phyloP scores from a whole-genome alignment of 2,888 invertebrate genomes.

The Zygothrica quintamaculata region DNA sequence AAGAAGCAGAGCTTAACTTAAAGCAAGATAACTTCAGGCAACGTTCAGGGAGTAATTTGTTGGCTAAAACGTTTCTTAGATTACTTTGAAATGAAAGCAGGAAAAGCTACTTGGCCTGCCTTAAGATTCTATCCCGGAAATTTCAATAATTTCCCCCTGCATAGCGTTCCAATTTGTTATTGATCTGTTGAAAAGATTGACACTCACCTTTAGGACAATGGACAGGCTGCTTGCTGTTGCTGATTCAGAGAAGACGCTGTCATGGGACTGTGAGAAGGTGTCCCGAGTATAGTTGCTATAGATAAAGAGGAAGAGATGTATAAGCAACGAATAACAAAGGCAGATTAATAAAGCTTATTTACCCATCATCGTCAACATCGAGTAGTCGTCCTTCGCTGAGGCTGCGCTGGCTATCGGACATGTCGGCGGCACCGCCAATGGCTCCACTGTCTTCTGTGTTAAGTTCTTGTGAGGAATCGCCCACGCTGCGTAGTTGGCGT shows the following conservation, averaged over 20 bases:
- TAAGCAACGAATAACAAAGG: background rate
- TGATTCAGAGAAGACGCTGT: constrained; percentile 93
- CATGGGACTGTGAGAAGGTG: constrained; percentile 93
- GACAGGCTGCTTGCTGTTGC: constrained; percentile 84
- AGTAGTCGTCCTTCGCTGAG: constrained; percentile 83
- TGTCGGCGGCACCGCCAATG: constrained; percentile 68
- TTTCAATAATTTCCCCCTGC: too few species aligned
- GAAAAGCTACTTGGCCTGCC: too few species aligned
- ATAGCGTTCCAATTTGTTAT: too few species aligned
- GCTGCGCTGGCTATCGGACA: constrained; percentile 84
- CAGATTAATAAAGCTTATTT: constrained; percentile 46
- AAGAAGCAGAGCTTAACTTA: too few species aligned
- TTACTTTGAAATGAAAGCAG: too few species aligned
- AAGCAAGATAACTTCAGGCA: too few species aligned
- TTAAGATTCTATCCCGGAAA: too few species aligned
- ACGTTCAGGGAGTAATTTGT: too few species aligned
- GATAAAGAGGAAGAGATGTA: background rate
- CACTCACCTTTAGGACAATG: constrained; percentile 83
- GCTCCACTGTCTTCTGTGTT: constrained; percentile 61
- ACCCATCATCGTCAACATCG: constrained; percentile 76
- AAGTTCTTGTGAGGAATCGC: constrained; percentile 81
- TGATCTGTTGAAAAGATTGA: background rate
- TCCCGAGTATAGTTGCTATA: constrained; percentile 83
- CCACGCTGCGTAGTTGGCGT: constrained; percentile 75
- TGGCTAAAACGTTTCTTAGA: too few species aligned